Conservation (phyloP, 2,888 invertebrate species). For the Clunio marinus region DNA sequence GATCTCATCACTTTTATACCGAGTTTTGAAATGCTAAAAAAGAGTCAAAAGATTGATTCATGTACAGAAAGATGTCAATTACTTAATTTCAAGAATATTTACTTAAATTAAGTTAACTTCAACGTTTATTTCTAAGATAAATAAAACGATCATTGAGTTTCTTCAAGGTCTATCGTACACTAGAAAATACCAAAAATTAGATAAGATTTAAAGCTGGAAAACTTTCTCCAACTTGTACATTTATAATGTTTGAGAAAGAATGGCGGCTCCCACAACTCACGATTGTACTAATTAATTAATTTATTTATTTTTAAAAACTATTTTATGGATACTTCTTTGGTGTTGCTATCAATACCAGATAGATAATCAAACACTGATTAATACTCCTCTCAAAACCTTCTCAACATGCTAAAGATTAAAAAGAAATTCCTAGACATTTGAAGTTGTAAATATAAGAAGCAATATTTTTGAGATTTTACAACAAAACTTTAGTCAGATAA, state of each 20-base stretch:
- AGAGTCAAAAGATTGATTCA: not conserved
- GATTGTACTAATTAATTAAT: constrained; percentile 31
- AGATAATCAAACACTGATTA: not conserved
- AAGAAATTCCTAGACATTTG: too few relatives aligned
- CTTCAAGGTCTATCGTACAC: constrained; percentile 13
- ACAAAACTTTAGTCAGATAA: not conserved
- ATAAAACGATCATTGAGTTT: not conserved
- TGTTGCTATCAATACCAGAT: too few relatives aligned
- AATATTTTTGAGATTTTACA: constrained; percentile 30
- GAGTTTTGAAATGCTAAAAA: too few relatives aligned
- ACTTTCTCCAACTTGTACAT: constrained; percentile 9
- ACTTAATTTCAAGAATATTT: not conserved
- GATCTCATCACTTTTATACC: constrained; percentile 30
- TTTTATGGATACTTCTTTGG: too few relatives aligned
- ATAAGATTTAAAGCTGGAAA: constrained; percentile 3
- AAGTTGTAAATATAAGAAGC: constrained; percentile 24
- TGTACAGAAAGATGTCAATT: constrained; percentile 6
- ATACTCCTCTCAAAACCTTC: not conserved
- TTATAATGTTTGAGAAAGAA: not conserved
- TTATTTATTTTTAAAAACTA: too few relatives aligned
- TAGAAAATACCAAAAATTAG: constrained; percentile 33
- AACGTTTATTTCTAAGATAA: too few relatives aligned
- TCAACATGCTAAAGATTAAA: too few relatives aligned
- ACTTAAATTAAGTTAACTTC: not conserved
- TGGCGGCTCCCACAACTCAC: constrained; percentile 28